Base-by-base conservation (phyloP, 2,797 vertebrate species). In the Protosalanx chinensis region DNA sequence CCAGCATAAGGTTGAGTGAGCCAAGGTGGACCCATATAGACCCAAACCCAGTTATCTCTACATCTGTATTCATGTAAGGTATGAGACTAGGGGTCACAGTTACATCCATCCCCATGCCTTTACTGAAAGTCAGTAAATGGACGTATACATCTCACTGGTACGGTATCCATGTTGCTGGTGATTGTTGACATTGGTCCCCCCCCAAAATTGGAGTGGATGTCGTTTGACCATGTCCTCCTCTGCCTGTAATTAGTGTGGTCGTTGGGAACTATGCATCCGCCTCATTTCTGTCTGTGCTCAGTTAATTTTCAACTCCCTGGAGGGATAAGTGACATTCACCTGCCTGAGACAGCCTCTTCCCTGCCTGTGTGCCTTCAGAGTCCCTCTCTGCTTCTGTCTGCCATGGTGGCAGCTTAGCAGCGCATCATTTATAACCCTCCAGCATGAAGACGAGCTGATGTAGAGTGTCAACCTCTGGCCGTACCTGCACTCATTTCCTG, bases 401-500 rank as follows among this genome's bases (percentile, higher is more conserved):
- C 72, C 75, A 88, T 89, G 87, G 89, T 85, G 77, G 78, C 84
- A 84, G 79, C 84, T 83, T 81, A 87, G 83, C 83, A 84, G 82
- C 88, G 81, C 84, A 85, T 87, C 85, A 85, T 88, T 88, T 82
- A 84, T 87, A 88, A 87, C 80, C 82, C 84, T 82, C 75, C 76
- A 64, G 78, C 35, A 7, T 68, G 67, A 16, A n/a, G 18, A 77
- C 84, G 78, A 64, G 79, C 78, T 84, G 80, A 84, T 85, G 81
- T 81, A 73, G 81, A 70, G 79, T 75, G 82, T 82, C 82, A 86
- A 83, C 87, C 85, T 87, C 80, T 81, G 84, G 84, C 84, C 82
- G 74, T 88, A 88, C 85, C 85, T 89, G 82, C 73, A 79, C 85
- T 89, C 77, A 88, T 90, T 88, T 86, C 85, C 79, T 64, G 78